Evolutionary conservation across 2,888 invertebrate genomes (phyloP).

Genomic region (Parnassius glacialis): DNA sequence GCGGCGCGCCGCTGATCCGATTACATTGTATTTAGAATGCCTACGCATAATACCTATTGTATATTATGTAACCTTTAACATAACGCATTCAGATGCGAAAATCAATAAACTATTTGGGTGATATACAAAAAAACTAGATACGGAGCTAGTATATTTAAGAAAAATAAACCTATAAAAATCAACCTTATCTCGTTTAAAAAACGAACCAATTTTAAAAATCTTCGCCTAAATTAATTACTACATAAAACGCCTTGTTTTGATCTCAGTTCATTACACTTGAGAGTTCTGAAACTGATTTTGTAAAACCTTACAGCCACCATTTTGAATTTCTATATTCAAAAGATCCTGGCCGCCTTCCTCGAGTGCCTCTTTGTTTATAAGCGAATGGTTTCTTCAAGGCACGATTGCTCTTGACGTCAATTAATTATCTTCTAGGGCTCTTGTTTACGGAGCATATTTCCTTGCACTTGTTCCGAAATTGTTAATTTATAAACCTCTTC

Average conservation of each 20-base stretch:
- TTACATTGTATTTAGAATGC: too few relatives aligned
- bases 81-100: too few relatives aligned
- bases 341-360: slow-evolving; percentile 5
- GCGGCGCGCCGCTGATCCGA: too few relatives aligned
- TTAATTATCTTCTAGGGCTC: slow-evolving; percentile 21
- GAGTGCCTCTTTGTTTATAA: slow-evolving; percentile 35
- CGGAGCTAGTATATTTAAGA: too few relatives aligned
- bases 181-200: too few relatives aligned
- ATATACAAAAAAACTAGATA: too few relatives aligned
- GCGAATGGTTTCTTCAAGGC: slow-evolving; percentile 29
- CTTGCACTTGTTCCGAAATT: slow-evolving; percentile 17
- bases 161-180: too few relatives aligned
- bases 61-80: too few relatives aligned
- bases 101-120: too few relatives aligned
- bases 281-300: slow-evolving; percentile 4
- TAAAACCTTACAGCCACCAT: slow-evolving; percentile 8
- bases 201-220: neutral
- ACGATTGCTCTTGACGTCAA: slow-evolving; percentile 25
- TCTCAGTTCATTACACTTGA: slow-evolving; percentile 4
- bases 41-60: too few relatives aligned
- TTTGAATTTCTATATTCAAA: slow-evolving; percentile 19
- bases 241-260: neutral
- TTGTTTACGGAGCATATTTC: slow-evolving; percentile 11
- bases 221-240: neutral
- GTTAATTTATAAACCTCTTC: slow-evolving; percentile 6